Evolutionary conservation across 2,888 invertebrate species (phyloP), one percentile per base, ranked within the genome.

Genomic region (Cecidostiba fungosa): DNA sequence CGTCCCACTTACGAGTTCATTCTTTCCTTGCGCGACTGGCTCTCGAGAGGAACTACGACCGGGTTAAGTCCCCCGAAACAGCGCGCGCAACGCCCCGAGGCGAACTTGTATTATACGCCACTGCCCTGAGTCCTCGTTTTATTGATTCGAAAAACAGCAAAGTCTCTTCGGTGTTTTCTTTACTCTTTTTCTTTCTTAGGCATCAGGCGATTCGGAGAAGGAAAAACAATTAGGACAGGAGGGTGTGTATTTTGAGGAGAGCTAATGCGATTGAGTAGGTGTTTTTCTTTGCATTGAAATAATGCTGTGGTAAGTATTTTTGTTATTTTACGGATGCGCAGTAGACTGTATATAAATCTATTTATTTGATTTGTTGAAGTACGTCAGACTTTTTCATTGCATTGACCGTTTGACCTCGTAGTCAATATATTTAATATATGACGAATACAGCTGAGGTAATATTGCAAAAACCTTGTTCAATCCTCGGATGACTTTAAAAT

Each of bases 51-150:
- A 36, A 43, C 72, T 5, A 36, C 54, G 81, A 85, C 59, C 74
- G 32, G 77, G 81, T 80, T 80, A 80, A 77, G 76, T 81, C 81
- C 62, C 62, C 81, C 77, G 77, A 59, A 70, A 77, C 66, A 43
- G 23, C n/a, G n/a, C 43, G 72, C 72, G 72, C 72, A 23, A 72
- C 39, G 12, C 23, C 72, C 50, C 32, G 47, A 36, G 54, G 62
- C 69, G 66, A 72, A 47, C 47, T 77, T 32, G 26, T 59, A 59
- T 23, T 59, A 59, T 23, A 59, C 76, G 70, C 29, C 29, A 77
- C 36, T 69, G 72, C 54, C 54, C 47, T 54, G 43, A 77, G 72
- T 70, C 54, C 74, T 72, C 72, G 72, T 39, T 14, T 39, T 72
- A 72, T 54, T 72, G 80, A 39, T 80, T 79, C 73, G 80, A 39